Evolutionary conservation across 2,888 invertebrate genomes (phyloP).

Genomic region (Eupithecia abbreviata): DNA sequence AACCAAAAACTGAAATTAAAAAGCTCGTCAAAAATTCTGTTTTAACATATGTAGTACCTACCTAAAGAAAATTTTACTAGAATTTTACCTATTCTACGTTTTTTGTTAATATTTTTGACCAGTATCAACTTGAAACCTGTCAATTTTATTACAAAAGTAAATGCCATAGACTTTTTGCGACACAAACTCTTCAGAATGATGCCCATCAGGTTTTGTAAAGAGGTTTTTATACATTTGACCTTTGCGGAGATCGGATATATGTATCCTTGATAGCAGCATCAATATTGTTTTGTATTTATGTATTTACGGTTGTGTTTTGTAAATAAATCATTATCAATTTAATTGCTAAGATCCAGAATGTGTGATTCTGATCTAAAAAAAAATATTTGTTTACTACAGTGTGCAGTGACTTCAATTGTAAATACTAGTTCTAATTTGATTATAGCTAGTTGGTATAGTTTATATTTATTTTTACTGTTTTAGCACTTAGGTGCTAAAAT

Average conservation of each 20-base stretch:
- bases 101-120: background rate
- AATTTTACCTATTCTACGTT: background rate
- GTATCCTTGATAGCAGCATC: background rate
- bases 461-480: background rate
- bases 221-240: conserved; percentile 13
- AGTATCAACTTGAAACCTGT: background rate
- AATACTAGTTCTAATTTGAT: too few species aligned
- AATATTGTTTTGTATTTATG: background rate
- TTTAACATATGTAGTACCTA: background rate
- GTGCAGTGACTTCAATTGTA: too few species aligned
- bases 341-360: background rate
- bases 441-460: too few species aligned
- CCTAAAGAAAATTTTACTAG: background rate
- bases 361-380: background rate
- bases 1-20: background rate
- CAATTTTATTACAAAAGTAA: background rate
- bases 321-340: background rate
- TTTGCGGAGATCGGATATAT: conserved; percentile 4
- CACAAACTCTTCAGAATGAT: background rate
- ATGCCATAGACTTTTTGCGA: conserved; percentile 1
- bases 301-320: background rate
- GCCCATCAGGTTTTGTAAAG: conserved; percentile 13
- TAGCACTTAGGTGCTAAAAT: background rate
- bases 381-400: too few species aligned
- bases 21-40: background rate